Evolutionary conservation across 1,140 invertebrate species (phyloP).

Genomic region (Piezodorus guildinii): DNA sequence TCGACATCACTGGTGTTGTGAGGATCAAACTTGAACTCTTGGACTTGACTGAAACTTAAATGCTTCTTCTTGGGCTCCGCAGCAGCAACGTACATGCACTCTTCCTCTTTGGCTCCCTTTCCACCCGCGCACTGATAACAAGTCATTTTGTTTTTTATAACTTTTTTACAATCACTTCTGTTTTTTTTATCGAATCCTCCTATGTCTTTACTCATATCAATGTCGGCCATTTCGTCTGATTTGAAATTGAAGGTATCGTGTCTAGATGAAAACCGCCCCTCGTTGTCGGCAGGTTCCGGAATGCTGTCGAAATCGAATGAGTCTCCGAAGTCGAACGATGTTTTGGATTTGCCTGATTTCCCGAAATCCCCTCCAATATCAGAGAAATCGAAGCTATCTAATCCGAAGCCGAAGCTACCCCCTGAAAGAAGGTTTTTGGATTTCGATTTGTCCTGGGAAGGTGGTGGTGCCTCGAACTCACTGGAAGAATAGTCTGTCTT

Average conservation of each 20-base stretch:
- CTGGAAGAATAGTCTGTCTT: not conserved
- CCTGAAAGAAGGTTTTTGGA: not conserved
- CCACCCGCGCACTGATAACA: slow-evolving; percentile 57
- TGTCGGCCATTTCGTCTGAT: slow-evolving; percentile 7
- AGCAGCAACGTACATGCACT: slow-evolving; percentile 57
- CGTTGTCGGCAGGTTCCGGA: not conserved
- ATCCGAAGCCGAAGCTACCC: too few relatives aligned
- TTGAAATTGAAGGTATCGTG: not conserved
- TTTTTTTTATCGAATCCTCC: slow-evolving; percentile 38
- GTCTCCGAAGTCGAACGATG: not conserved
- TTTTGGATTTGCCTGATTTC: not conserved
- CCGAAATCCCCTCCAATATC: not conserved
- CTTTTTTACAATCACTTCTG: slow-evolving; percentile 53
- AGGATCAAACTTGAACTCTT: slow-evolving; percentile 23
- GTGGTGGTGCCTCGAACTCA: not conserved
- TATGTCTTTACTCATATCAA: not conserved
- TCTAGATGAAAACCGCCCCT: not conserved
- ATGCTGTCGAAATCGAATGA: slow-evolving; percentile 2
- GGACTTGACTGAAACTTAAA: slow-evolving; percentile 27
- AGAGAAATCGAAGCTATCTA: not conserved
- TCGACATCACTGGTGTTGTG: not conserved
- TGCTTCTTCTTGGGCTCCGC: slow-evolving; percentile 29
- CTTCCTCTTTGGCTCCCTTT: slow-evolving; percentile 53
- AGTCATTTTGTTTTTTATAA: slow-evolving; percentile 56
- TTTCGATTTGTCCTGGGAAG: not conserved